Percentiles rank a stretch among this genome's conserved stretches.
Conservation (phyloP, 2,888 invertebrate genomes). For the Metacarcinus magister region DNA sequence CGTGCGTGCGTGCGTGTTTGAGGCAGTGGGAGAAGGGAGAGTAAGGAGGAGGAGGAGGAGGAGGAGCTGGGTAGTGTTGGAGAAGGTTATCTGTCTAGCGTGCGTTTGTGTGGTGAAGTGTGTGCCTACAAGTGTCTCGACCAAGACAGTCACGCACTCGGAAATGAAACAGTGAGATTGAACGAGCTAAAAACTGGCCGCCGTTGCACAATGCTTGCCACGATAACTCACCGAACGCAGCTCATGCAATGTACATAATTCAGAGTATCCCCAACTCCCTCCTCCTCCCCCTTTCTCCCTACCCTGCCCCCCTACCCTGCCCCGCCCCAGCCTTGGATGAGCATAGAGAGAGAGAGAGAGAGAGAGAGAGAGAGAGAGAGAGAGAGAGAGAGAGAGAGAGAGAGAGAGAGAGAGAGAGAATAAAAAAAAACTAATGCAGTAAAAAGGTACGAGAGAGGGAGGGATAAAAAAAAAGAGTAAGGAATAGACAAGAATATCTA, state of each 20-base stretch:
- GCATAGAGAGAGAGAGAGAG: background rate
- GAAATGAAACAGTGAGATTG: conserved; percentile 47
- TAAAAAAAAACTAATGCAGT: background rate
- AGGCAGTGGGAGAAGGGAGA: background rate
- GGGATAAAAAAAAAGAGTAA: background rate
- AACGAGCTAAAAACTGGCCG: conserved; percentile 8
- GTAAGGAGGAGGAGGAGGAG: background rate
- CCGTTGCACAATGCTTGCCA: background rate
- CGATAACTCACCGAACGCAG: background rate
- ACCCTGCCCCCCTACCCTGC: background rate
- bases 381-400: background rate
- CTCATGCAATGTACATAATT: conserved; percentile 35
- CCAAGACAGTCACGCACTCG: background rate
- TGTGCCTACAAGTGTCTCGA: conserved; percentile 17
- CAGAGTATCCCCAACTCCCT: background rate
- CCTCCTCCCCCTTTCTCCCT: background rate
- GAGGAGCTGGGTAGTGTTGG: background rate
- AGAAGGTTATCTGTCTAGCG: conserved; percentile 33
- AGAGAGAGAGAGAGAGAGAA: background rate
- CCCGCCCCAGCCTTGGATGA: background rate
- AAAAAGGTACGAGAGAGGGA: background rate
- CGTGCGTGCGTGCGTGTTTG: background rate
- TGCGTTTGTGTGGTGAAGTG: conserved; percentile 8
- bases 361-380: background rate
- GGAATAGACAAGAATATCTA: background rate